Evolutionary conservation across 2,113 vertebrate genomes (phyloP).

Genomic region (Neotragus pygmaeus): DNA sequence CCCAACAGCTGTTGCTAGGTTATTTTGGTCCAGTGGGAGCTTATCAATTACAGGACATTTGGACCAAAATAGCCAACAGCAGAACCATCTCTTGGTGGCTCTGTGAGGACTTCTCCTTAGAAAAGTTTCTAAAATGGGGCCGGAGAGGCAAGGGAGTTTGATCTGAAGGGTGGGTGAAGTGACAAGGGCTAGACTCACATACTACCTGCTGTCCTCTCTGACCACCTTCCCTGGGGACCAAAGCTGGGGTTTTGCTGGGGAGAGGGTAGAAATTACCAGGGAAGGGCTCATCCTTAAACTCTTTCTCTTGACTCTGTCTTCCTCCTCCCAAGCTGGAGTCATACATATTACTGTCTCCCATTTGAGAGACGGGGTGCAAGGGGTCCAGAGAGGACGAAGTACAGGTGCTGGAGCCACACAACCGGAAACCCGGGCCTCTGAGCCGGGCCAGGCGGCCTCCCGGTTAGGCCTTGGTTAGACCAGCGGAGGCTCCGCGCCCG

Average conservation of each 20-base stretch:
- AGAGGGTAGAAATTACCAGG: neutral
- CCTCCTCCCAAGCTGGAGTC: neutral
- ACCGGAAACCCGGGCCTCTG: neutral
- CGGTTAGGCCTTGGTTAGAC: neutral
- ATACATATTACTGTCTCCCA: neutral
- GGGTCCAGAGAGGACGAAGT: neutral
- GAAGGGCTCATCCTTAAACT: neutral
- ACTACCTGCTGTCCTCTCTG: neutral
- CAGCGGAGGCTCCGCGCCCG: neutral
- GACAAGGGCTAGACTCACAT: neutral
- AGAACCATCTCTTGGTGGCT: neutral
- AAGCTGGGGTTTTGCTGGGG: neutral
- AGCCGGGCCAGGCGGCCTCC: neutral
- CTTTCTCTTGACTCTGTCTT: neutral
- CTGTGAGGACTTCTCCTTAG: neutral
- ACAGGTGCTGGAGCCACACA: neutral
- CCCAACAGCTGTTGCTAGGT: slow-evolving; percentile 44
- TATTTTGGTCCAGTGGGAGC: slow-evolving; percentile 53
- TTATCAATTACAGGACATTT: slow-evolving; percentile 24
- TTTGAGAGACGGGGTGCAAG: neutral
- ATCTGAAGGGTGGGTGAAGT: neutral
- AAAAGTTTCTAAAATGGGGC: neutral
- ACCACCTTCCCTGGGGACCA: neutral
- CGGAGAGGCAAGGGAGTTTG: neutral
- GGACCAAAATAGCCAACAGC: slow-evolving; percentile 24